phyloP scores from a whole-genome alignment of 2,113 vertebrate genomes.

The Oophaga pumilio region DNA sequence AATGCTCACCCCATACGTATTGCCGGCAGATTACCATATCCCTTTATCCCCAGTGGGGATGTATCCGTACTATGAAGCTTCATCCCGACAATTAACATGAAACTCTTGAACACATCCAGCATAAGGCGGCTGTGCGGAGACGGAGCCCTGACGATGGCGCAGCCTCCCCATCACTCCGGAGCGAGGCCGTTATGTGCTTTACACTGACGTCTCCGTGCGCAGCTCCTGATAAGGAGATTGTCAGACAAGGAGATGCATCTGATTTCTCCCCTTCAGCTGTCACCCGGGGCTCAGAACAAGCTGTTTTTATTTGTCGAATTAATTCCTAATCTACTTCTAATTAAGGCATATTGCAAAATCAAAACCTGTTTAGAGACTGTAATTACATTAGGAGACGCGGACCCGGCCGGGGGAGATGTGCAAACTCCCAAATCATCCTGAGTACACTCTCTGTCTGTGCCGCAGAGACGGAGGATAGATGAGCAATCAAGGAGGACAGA shows the following conservation, averaged over 20 bases:
- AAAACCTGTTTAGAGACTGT: slow-evolving; percentile 53
- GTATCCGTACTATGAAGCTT: not conserved
- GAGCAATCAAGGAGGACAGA: slow-evolving; percentile 42
- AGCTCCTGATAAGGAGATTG: slow-evolving; percentile 3
- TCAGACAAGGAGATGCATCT: slow-evolving; percentile 28
- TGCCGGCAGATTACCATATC: not conserved
- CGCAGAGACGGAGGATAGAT: not conserved
- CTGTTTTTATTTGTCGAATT: slow-evolving; percentile 59
- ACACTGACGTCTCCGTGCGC: not conserved
- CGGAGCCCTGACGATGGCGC: not conserved
- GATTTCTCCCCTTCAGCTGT: slow-evolving; percentile 33
- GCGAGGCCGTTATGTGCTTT: not conserved
- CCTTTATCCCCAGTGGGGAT: not conserved
- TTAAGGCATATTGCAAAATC: slow-evolving; percentile 41
- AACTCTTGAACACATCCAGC: too few relatives aligned
- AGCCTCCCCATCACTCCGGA: not conserved
- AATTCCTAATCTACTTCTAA: slow-evolving; percentile 54
- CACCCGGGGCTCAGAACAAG: slow-evolving; percentile 49
- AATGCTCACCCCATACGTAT: not conserved
- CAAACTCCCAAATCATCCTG: slow-evolving; percentile 34
- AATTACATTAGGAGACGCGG: slow-evolving; percentile 44
- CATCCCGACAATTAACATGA: not conserved
- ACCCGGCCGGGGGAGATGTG: slow-evolving; percentile 18
- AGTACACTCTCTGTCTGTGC: not conserved
- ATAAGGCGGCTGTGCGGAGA: not conserved